Conservation (phyloP, 2,888 invertebrate species). For the Ceraclea dissimilis region DNA sequence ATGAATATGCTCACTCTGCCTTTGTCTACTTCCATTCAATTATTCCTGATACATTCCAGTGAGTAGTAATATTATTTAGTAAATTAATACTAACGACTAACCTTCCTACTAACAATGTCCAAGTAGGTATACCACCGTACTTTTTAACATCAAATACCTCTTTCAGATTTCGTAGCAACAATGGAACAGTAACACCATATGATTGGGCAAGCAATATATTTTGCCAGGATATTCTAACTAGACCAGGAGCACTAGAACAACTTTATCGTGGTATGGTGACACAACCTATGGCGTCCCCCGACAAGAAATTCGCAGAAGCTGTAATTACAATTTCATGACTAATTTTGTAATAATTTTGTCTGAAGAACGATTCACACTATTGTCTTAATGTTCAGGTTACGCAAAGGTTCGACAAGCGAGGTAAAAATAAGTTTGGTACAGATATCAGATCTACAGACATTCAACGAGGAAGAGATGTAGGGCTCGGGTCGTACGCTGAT, state of each 20-base stretch:
- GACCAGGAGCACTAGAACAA: not conserved
- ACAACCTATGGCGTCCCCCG: slow-evolving; percentile 14
- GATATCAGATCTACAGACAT: slow-evolving; percentile 58
- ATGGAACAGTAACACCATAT: slow-evolving; percentile 2
- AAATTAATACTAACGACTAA: no score
- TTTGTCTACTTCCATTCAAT: slow-evolving; percentile 36
- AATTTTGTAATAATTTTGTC: not conserved
- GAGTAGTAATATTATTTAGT: no score
- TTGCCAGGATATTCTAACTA: slow-evolving; percentile 10
- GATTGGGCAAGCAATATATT: slow-evolving; percentile 22
- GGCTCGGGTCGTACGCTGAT: slow-evolving; percentile 54
- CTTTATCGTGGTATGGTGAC: slow-evolving; percentile 13
- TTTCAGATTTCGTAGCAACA: slow-evolving; percentile 29
- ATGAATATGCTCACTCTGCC: slow-evolving; percentile 34
- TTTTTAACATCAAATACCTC: no score
- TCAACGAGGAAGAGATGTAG: slow-evolving; percentile 58
- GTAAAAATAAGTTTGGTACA: slow-evolving; percentile 35
- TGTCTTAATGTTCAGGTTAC: slow-evolving; percentile 4
- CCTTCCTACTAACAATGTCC: no score
- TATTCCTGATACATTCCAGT: slow-evolving; percentile 34
- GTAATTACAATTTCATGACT: slow-evolving; percentile 3
- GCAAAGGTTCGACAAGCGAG: slow-evolving; percentile 2
- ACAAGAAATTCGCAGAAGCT: slow-evolving; percentile 10
- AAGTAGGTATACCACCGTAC: no score
- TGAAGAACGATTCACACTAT: not conserved